Evolutionary conservation across 2,888 invertebrate species (phyloP).

Genomic region (Pocota personata): DNA sequence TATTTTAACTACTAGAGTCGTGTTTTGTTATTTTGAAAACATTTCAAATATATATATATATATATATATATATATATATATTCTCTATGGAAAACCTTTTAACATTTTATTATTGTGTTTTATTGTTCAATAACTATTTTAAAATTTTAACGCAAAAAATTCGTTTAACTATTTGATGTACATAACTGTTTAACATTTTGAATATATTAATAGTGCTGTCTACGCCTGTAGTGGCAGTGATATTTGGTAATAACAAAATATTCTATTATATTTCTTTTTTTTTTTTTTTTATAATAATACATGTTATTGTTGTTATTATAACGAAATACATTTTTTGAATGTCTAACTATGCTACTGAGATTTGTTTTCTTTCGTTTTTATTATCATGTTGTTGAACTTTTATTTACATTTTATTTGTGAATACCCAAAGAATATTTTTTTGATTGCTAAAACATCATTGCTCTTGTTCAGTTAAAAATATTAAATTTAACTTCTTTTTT

Average conservation of each 20-base stretch:
- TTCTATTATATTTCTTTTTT: conserved; percentile 30
- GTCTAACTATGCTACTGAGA: conserved; percentile 47
- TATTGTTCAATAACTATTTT: conserved; percentile 18
- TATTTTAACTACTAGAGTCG: conserved; percentile 41
- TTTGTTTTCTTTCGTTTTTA: conserved; percentile 36
- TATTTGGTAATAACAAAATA: conserved; percentile 55
- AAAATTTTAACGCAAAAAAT: conserved; percentile 22
- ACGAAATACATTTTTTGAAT: conserved; percentile 29
- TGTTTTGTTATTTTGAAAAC: conserved; percentile 38
- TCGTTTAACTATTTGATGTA: conserved; percentile 33
- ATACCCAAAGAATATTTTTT: conserved; percentile 9
- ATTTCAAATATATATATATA: conserved; percentile 41
- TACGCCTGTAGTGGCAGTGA: conserved; percentile 72
- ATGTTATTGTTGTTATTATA: conserved; percentile 35
- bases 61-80: conserved; percentile 34
- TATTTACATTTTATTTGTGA: conserved; percentile 48
- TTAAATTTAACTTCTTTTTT: conserved; percentile 26
- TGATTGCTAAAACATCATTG: conserved; percentile 50
- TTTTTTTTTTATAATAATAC: conserved; percentile 22
- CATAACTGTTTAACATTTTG: conserved; percentile 54
- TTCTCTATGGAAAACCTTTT: conserved; percentile 47
- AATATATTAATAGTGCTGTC: conserved; percentile 59
- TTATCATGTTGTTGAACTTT: conserved; percentile 46
- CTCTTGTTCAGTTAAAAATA: conserved; percentile 37
- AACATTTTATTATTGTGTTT: conserved; percentile 57